Evolutionary conservation across 2,888 invertebrate genomes (phyloP), one percentile per base, ranked within the genome.

Genomic region (Chaetogeoica ovagalla): DNA sequence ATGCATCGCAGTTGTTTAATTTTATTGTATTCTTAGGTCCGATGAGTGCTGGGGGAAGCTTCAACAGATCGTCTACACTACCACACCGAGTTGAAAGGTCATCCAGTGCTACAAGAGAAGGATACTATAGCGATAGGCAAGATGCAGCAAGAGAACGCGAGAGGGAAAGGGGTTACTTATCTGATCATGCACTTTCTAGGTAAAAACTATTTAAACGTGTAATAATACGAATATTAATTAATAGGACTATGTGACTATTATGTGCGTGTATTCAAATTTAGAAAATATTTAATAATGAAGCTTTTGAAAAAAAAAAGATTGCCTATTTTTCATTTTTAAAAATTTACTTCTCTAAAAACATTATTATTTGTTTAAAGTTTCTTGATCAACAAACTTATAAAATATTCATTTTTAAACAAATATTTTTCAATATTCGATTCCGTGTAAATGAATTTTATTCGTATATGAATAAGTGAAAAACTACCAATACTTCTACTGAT

Each of bases 51-150:
- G 90, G 65, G 30, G 73, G 91, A 83, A 87, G 88, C 84, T 91
- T 91, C 85, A 93, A 93, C 85, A 93, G 94, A 85, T 94, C 94
- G 37, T 94, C 94, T 65, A 94, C 94, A 4, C 88, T 94, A 85
- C 94, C 94, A 60, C 94, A 94, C 86, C 89, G 93, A 65, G 87
- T 90, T 6, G 89, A 90, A 83, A 90, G 91, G 81, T 89, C 89
- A 37, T 90, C 89, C 75, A 82, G 82, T 43, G 66, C 83, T 37
- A 83, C 84, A 89, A 89, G 83, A 87, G 94, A 95, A 85, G 95
- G 95, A 73, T 95, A 95, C 86, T 95, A 95, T 86, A 93, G 94
- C 86, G 95, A 95, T 87, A 91, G 94, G 83, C 95, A 95, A 86
- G 95, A 95, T 63, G 79, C 79, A 84, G 90, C 94, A 85, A 87